phyloP scores from a whole-genome alignment of 2,888 invertebrate species.

The Anoncus sp. region DNA sequence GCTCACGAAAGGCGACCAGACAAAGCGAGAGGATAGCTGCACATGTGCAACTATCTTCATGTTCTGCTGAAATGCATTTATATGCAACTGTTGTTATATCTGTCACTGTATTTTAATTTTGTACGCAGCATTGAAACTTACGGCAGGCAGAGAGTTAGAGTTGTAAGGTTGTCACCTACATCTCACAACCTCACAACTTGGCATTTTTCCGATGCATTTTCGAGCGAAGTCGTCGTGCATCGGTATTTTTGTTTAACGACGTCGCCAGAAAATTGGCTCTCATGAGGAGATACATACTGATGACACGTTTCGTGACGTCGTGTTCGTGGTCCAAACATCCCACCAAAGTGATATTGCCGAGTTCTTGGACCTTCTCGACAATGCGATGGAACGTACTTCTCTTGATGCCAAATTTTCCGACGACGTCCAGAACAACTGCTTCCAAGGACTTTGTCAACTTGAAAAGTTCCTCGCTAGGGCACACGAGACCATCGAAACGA shows the following conservation, averaged over 20 bases:
- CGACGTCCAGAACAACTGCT: conserved; percentile 40
- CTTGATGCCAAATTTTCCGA: conserved; percentile 33
- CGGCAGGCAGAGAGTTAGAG: conserved; percentile 7
- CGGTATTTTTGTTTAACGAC: conserved; percentile 42
- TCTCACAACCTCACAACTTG: conserved; percentile 36
- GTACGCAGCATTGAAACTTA: conserved; percentile 17
- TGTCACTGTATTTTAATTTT: background rate
- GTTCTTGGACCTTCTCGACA: conserved; percentile 22
- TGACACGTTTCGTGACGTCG: conserved; percentile 36
- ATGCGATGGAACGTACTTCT: conserved; percentile 38
- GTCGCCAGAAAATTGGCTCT: conserved; percentile 42
- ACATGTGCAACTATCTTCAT: conserved; percentile 14
- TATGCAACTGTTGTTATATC: conserved; percentile 2
- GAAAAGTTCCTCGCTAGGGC: conserved; percentile 55
- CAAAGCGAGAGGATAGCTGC: conserved; percentile 9
- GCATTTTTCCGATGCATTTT: conserved; percentile 44
- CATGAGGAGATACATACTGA: conserved; percentile 48
- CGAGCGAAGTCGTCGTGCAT: conserved; percentile 21
- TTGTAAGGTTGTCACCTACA: conserved; percentile 18
- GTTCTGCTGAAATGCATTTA: conserved; percentile 19
- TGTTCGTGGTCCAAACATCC: conserved; percentile 50
- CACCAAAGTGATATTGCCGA: conserved; percentile 33
- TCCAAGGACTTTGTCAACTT: conserved; percentile 41
- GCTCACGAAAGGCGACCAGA: conserved; percentile 12
- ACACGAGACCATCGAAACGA: conserved; percentile 45